Conservation (phyloP, 2,113 vertebrate genomes). For the Alaudala cheleensis region DNA sequence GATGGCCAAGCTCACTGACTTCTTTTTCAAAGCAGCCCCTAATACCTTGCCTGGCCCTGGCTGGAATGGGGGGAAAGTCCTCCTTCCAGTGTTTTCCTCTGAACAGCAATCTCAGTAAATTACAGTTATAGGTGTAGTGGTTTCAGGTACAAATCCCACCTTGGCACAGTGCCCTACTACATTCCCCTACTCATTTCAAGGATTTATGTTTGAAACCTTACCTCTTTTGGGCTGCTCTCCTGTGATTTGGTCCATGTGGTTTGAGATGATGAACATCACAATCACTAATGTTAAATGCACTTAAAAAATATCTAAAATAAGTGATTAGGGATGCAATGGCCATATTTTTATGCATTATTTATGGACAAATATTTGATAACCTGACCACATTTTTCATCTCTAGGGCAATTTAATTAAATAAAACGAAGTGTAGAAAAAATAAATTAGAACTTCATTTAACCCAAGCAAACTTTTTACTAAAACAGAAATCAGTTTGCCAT, state of each 20-base stretch:
- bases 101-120: background rate
- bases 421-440: background rate
- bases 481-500: background rate
- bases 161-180: background rate
- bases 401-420: background rate
- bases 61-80: background rate
- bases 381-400: background rate
- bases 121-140: background rate
- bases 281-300: background rate
- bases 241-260: background rate
- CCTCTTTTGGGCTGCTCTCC: background rate
- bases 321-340: background rate
- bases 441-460: background rate
- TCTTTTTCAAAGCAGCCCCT: background rate
- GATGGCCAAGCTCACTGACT: fast-evolving
- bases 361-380: background rate
- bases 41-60: background rate
- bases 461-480: background rate
- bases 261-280: background rate
- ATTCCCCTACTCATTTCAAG: background rate
- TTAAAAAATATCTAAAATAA: background rate
- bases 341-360: background rate
- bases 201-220: background rate
- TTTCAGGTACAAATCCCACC: background rate
- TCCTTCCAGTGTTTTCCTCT: background rate